Evolutionary conservation across 2,113 vertebrate species (phyloP), one percentile per base, ranked within the genome.

Genomic region (Himantopus leucocephalus): DNA sequence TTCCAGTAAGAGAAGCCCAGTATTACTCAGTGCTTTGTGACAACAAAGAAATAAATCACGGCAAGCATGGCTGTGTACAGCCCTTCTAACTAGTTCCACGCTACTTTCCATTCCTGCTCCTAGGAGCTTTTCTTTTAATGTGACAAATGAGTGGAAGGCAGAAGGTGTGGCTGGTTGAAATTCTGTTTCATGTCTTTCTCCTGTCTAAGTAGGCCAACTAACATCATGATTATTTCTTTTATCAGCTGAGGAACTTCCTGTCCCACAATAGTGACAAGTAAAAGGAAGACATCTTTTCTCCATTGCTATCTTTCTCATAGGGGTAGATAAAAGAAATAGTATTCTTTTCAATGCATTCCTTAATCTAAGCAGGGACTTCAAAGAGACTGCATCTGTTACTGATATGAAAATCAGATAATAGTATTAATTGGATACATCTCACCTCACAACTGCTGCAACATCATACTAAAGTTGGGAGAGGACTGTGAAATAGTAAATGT

Each of bases 141-240:
- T 96, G 78, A 90, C 56, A 93, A 88, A 72, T 32, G 6, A 60
- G 8, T 70, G 39, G 35, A 95, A 95, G 23, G 37, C 11, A 71
- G 72, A 34, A 92, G 37, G 10, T 80, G 48, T 52, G 85, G 15
- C 14, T 66, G 30, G 32, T 60, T 80, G 55, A 90, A 90, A 86
- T 90, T 92, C 71, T 94, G 39, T 88, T 96, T 95, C 53, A 72
- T 52, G 52, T 60, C 5, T 78, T 91, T 66, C 76, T 82, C 50
- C 60, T 48, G 11, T 66, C 14, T 84, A 95, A 96, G 66, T 70
- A 96, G 90, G 83, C 18, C 70, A 95, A 13, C 41, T 73, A 60
- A 82, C 41, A 67, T 37, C 0, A n/a, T 14, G 22, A 47, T 62
- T 81, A 29, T 58, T 92, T 78, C 79, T 95, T 90, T 90, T 35